Evolutionary conservation across 1,140 invertebrate species (phyloP), one percentile per base, ranked within the genome.

Genomic region (Araneus ventricosus): DNA sequence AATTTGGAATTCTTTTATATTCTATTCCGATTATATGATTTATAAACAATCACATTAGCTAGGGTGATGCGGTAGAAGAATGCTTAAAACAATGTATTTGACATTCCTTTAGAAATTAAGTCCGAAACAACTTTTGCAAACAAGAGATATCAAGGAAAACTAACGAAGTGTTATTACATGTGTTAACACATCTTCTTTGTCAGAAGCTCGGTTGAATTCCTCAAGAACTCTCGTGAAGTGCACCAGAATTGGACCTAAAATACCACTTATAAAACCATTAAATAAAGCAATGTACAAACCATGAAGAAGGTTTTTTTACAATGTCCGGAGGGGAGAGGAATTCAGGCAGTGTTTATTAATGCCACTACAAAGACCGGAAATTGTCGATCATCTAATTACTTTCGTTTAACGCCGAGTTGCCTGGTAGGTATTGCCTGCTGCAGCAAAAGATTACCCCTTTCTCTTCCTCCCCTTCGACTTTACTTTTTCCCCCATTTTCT

Each of bases 181-280:
- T 52, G 45, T 52, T 52, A 17, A 52, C 10, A 17, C 17, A 14
- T 52, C 45, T 52, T 52, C 45, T 52, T 52, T 52, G 45, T 52
- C 17, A 52, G 45, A 45, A 52, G 45, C 45, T 52, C 17, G 45
- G 10, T 52, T 8, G 17, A 52, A 52, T 52, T 52, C 45, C 45
- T 14, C 45, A 52, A 52, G 45, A 27, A 67, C 27, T 67, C 6
- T 67, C 10, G 63, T 27, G n/a, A 27, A 67, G 27, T 67, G 27
- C 63, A 75, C 5, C 30, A 37, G 70, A 75, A 75, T 37, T 75
- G 34, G 70, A 34, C 30, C 30, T 30, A 30, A 37, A 75, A 37
- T 75, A 22, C 34, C 70, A 22, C 34, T 75, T 37, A 75, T 75
- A 34, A 75, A 75, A 1, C 70, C 34, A 75, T 95, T 94, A 95